Evolutionary conservation across 92 coral and sea anemone species (phyloP).

Genomic region (Palythoa grandis): DNA sequence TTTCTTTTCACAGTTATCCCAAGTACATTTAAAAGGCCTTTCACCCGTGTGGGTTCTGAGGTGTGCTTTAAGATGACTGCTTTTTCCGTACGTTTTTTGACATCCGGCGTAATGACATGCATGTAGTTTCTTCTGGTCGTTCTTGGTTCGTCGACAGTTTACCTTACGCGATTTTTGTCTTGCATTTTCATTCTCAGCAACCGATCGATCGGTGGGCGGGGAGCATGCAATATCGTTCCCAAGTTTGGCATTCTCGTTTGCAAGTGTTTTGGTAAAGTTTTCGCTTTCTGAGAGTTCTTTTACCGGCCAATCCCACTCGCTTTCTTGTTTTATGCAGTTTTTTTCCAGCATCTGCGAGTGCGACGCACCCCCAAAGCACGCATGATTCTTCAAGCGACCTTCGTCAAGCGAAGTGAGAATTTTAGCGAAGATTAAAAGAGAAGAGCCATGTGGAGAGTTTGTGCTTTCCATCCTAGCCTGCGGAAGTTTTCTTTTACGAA

Average conservation of each 20-base stretch:
- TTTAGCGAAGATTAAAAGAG: constrained; percentile 85
- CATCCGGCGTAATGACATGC: constrained; percentile 83
- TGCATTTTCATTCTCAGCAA: constrained; percentile 58
- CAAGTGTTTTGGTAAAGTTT: constrained; percentile 21
- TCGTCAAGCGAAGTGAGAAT: constrained; percentile 85
- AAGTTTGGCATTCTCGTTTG: constrained; percentile 32
- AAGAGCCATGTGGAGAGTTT: constrained; percentile 50
- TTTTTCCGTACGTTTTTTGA: constrained; percentile 83
- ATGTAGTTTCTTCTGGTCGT: constrained; percentile 76
- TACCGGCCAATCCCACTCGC: constrained; percentile 22
- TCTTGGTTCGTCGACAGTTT: constrained; percentile 52
- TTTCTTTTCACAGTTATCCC: constrained; percentile 88
- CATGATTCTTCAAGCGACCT: constrained; percentile 69
- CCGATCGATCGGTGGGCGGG: constrained; percentile 62
- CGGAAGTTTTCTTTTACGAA: constrained; percentile 64
- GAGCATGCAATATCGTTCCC: constrained; percentile 29
- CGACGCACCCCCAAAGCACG: constrained; percentile 57
- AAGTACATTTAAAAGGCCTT: constrained; percentile 84
- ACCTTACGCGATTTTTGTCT: constrained; percentile 68
- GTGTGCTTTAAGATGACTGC: constrained; percentile 94
- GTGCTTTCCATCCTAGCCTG: constrained; percentile 51
- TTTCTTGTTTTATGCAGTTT: constrained; percentile 16
- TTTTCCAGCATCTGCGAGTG: constrained; percentile 31
- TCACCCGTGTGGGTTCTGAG: constrained; percentile 93
- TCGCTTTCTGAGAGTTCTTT: constrained; percentile 26